phyloP scores from a whole-genome alignment of 2,113 vertebrate genomes.

The Gymnocephalus cernua region DNA sequence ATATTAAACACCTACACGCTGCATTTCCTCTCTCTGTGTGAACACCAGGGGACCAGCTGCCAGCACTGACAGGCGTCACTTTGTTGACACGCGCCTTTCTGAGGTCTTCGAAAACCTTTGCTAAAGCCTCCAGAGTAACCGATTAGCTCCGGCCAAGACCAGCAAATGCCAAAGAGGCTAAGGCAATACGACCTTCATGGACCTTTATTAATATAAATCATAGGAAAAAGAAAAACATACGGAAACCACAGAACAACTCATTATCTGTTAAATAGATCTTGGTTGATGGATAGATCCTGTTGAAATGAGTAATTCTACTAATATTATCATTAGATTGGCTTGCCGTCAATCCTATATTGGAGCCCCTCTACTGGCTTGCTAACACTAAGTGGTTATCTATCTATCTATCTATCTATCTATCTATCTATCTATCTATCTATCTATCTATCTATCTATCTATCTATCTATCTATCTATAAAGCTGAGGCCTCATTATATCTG shows the following conservation, averaged over 20 bases:
- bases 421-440: background rate
- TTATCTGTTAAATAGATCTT: constrained; percentile 61
- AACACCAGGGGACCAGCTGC: constrained; percentile 43
- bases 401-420: background rate
- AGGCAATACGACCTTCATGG: constrained; percentile 27
- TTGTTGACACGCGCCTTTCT: constrained; percentile 50
- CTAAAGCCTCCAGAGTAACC: constrained; percentile 34
- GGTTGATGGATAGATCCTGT: constrained; percentile 42
- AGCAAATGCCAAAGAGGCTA: constrained; percentile 30
- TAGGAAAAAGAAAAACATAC: background rate
- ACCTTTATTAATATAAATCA: constrained; percentile 54
- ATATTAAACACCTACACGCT: constrained; percentile 60
- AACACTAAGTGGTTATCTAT: background rate
- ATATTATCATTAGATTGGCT: constrained; percentile 18
- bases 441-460: background rate
- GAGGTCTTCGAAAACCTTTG: constrained; percentile 50
- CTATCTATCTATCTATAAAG: background rate
- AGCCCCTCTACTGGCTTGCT: constrained; percentile 1
- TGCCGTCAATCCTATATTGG: constrained; percentile 1
- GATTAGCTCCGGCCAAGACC: constrained; percentile 43
- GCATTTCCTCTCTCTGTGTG: constrained; percentile 13
- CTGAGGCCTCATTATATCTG: constrained; percentile 28
- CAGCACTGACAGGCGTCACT: constrained; percentile 56
- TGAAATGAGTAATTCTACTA: constrained; percentile 38
- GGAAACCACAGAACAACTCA: constrained; percentile 27